A percentile compares a stretch with the other conserved stretches of the same genome.
Conservation (phyloP, 2,888 invertebrate genomes). For the Diachrysia chrysitis region DNA sequence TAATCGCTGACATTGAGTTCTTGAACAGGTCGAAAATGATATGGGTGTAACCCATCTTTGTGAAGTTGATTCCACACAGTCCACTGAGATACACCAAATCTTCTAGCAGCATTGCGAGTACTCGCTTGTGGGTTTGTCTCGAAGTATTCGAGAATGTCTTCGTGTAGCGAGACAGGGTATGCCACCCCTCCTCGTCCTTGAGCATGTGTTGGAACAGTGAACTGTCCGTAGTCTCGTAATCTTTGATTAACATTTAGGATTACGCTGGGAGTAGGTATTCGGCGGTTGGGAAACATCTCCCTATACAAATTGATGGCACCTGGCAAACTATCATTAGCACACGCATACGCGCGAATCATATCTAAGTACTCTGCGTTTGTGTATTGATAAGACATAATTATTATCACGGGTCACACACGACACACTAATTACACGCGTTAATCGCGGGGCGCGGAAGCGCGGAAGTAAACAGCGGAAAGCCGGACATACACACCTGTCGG, state of each 20-base stretch:
- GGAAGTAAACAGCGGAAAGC: too few relatives aligned
- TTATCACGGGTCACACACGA: not conserved
- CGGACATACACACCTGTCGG: too few relatives aligned
- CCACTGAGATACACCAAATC: slow-evolving; percentile 2
- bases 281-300: not conserved
- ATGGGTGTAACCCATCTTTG: not conserved
- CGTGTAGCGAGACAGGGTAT: not conserved
- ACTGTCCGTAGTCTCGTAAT: not conserved
- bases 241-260: not conserved
- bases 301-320: not conserved
- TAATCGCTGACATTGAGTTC: not conserved
- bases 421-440: too few relatives aligned
- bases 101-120: not conserved
- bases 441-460: too few relatives aligned
- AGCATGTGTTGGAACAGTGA: slow-evolving; percentile 2
- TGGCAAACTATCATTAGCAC: not conserved
- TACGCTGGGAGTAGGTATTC: not conserved
- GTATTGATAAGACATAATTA: not conserved
- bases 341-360: not conserved
- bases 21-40: slow-evolving; percentile 1
- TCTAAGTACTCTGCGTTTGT: not conserved
- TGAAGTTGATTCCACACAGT: slow-evolving; percentile 2
- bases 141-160: slow-evolving; percentile 6
- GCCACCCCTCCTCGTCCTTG: not conserved
- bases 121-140: not conserved